These are phyloP conservation scores for Leptinotarsa lineolata DNA, from an alignment of 1,140 invertebrate species.

Conservation along the genomic window DNA sequence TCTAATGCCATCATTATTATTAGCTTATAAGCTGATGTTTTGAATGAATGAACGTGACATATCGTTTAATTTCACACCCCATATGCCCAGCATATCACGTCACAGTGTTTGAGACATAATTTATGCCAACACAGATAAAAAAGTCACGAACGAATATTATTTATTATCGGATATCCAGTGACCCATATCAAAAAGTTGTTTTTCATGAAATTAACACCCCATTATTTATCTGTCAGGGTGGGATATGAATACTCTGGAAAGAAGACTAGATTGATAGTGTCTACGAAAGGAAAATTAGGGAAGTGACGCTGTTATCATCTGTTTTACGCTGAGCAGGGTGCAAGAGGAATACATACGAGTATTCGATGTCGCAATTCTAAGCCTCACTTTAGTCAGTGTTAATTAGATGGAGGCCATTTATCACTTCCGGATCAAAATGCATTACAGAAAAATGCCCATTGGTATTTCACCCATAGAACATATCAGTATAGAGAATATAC, in stretches of 20 bases:
- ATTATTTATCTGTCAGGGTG: background rate
- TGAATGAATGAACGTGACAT: background rate
- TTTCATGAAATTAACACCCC: background rate
- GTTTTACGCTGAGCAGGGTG: background rate
- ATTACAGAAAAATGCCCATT: no score
- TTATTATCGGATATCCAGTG: background rate
- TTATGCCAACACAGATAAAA: background rate
- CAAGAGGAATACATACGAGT: no score
- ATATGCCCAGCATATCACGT: background rate
- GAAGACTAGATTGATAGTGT: background rate
- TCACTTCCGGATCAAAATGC: no score
- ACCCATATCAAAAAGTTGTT: background rate
- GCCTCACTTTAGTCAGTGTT: no score
- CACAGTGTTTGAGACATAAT: background rate
- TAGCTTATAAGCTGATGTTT: no score
- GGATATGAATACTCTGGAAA: background rate
- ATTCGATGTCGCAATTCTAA: no score
- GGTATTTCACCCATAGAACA: no score
- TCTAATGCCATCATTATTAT: no score
- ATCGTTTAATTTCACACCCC: background rate
- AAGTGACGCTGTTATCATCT: background rate
- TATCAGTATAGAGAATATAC: no score
- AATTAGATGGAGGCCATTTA: no score
- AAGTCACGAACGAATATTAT: background rate
- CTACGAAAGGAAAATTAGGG: constrained; percentile 2